Evolutionary conservation across 2,797 vertebrate genomes (phyloP).

Genomic region (Macropus fuliginosus): DNA sequence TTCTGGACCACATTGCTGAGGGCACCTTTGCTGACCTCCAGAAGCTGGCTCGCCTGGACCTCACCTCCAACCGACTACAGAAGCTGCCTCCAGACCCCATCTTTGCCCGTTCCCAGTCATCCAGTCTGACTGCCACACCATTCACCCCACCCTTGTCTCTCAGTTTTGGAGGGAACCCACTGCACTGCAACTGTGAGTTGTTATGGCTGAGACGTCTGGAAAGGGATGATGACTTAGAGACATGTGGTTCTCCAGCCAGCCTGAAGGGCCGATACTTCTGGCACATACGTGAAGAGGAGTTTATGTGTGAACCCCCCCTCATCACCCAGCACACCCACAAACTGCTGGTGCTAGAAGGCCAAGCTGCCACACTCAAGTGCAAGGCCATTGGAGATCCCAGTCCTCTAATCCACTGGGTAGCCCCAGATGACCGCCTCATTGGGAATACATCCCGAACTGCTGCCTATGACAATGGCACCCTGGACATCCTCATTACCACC

Average conservation of each 20-base stretch:
- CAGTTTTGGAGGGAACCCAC: constrained; percentile 96
- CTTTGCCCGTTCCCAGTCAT: constrained; percentile 94
- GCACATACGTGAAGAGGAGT: constrained; percentile 96
- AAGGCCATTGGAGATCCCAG: constrained; percentile 97
- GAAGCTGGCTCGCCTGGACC: constrained; percentile 95
- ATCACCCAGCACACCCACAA: constrained; percentile 98
- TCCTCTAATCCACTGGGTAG: constrained; percentile 97
- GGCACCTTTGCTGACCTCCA: constrained; percentile 97
- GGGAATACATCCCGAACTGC: constrained; percentile 94
- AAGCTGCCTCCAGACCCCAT: constrained; percentile 98
- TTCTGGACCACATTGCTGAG: constrained; percentile 93
- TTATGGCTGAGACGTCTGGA: constrained; percentile 95
- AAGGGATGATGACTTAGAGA: constrained; percentile 97
- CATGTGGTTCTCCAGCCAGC: constrained; percentile 94
- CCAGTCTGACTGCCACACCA: constrained; percentile 87
- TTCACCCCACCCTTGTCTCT: constrained; percentile 93
- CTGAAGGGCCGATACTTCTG: constrained; percentile 98
- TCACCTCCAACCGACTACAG: constrained; percentile 97
- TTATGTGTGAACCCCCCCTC: constrained; percentile 96
- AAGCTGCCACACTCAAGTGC: constrained; percentile 95
- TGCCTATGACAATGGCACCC: constrained; percentile 95
- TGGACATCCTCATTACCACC: constrained; percentile 96
- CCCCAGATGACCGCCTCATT: constrained; percentile 94
- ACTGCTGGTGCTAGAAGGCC: constrained; percentile 95
- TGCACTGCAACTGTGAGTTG: constrained; percentile 98